Conservation (phyloP, 2,888 invertebrate genomes). For the Thalpophila matura region DNA sequence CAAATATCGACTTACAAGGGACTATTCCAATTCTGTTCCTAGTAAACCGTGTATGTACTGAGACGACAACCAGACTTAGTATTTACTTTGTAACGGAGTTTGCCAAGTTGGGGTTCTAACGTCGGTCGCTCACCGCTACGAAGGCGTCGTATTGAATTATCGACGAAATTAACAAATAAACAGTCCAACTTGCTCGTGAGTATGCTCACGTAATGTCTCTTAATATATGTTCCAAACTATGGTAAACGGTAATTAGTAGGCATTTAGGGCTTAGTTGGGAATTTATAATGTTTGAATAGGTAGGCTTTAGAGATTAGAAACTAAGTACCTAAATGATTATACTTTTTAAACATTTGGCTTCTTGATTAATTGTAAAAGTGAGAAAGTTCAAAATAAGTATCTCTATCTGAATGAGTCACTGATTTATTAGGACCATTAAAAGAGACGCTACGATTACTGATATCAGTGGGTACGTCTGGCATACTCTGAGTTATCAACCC, state of each 20-base stretch:
- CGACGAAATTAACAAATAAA: slow-evolving; percentile 65
- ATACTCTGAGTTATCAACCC: background rate
- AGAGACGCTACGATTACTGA: background rate
- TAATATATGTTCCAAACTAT: slow-evolving; percentile 27
- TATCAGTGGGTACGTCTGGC: background rate
- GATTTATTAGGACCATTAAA: background rate
- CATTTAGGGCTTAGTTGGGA: slow-evolving; percentile 12
- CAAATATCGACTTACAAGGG: slow-evolving; percentile 34
- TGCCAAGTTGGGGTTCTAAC: slow-evolving; percentile 62
- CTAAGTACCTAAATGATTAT: slow-evolving; percentile 4
- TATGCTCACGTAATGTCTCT: slow-evolving; percentile 36
- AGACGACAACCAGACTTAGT: slow-evolving; percentile 65
- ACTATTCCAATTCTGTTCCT: slow-evolving; percentile 35
- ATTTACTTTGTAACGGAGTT: slow-evolving; percentile 72
- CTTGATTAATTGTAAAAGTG: too few species aligned
- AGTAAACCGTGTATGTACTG: slow-evolving; percentile 40
- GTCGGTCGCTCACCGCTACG: slow-evolving; percentile 57
- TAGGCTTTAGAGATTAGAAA: background rate
- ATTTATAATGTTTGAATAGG: slow-evolving; percentile 10
- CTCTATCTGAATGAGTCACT: background rate
- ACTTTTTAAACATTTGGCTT: background rate
- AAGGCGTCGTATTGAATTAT: slow-evolving; percentile 68
- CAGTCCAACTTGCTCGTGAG: slow-evolving; percentile 28
- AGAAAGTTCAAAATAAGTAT: background rate
- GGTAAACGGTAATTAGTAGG: slow-evolving; percentile 27